These are phyloP conservation scores for Zaprionus kolodkinae DNA, from an alignment of 1,140 invertebrate species.

Conservation along the genomic window DNA sequence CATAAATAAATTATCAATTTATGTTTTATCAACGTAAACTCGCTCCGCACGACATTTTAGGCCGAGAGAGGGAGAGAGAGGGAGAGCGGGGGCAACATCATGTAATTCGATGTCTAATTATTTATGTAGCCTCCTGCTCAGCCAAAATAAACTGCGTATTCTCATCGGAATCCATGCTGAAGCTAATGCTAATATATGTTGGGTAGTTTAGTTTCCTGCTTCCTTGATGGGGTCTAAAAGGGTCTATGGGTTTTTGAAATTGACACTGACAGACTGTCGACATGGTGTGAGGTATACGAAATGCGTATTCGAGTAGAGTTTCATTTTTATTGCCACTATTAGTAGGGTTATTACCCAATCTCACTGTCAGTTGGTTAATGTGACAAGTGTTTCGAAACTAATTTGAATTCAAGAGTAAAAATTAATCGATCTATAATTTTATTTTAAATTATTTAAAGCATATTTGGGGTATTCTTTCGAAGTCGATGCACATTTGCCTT, in stretches of 20 bases:
- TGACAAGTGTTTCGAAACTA: neutral
- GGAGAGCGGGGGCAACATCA: neutral
- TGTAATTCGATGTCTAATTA: slow-evolving; percentile 33
- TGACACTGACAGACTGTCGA: neutral
- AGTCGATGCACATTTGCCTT: too few relatives aligned
- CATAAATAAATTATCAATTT: slow-evolving; percentile 61
- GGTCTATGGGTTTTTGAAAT: neutral
- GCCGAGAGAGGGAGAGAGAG: neutral
- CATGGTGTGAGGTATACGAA: neutral
- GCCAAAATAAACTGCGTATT: neutral
- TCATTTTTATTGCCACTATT: neutral
- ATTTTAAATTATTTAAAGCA: too few relatives aligned
- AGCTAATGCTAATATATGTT: slow-evolving; percentile 1
- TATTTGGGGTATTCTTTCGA: too few relatives aligned
- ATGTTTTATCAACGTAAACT: slow-evolving; percentile 35
- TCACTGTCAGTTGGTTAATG: neutral
- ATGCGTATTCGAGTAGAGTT: neutral
- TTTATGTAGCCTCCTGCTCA: slow-evolving; percentile 15
- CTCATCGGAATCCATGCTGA: neutral
- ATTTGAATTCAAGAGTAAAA: too few relatives aligned
- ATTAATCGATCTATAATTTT: too few relatives aligned
- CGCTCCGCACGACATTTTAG: slow-evolving; percentile 9
- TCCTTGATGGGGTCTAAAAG: neutral
- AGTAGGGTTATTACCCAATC: neutral
- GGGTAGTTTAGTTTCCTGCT: neutral